These are phyloP conservation scores for Cetoscarus ocellatus DNA, from an alignment of 2,797 vertebrate genomes.

Conservation along the genomic window DNA sequence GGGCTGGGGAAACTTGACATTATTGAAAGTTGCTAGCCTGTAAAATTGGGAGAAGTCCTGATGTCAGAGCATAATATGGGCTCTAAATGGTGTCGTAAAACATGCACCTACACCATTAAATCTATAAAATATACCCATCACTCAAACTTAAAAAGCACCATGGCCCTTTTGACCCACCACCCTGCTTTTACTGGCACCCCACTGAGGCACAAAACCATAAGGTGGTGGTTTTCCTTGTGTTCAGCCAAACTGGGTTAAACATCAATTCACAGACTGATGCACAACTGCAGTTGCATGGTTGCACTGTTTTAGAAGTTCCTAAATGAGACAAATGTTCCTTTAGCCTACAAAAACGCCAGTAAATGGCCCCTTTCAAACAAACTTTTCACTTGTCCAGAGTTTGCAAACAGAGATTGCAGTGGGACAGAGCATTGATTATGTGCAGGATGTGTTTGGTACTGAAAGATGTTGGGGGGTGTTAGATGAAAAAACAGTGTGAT, in stretches of 20 bases:
- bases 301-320: constrained; percentile 51
- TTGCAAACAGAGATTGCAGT: constrained; percentile 71
- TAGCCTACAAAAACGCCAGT: constrained; percentile 63
- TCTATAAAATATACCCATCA: too few relatives aligned
- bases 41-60: too few relatives aligned
- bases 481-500: constrained; percentile 77
- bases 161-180: too few relatives aligned
- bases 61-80: too few relatives aligned
- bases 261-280: constrained; percentile 20
- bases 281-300: constrained; percentile 24
- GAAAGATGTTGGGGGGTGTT: constrained; percentile 69
- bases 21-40: too few relatives aligned
- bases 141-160: too few relatives aligned
- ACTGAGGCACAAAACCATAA: too few relatives aligned
- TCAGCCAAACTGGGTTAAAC: constrained; percentile 11
- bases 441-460: constrained; percentile 77
- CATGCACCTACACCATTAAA: too few relatives aligned
- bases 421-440: constrained; percentile 80
- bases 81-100: too few relatives aligned
- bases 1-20: too few relatives aligned
- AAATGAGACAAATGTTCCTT: constrained; percentile 74
- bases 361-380: constrained; percentile 76
- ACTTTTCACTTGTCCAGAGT: constrained; percentile 69
- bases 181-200: too few relatives aligned
- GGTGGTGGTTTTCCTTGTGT: background rate